These are phyloP conservation scores for Cacatua alba DNA, from an alignment of 2,113 vertebrate genomes.

Conservation along the genomic window DNA sequence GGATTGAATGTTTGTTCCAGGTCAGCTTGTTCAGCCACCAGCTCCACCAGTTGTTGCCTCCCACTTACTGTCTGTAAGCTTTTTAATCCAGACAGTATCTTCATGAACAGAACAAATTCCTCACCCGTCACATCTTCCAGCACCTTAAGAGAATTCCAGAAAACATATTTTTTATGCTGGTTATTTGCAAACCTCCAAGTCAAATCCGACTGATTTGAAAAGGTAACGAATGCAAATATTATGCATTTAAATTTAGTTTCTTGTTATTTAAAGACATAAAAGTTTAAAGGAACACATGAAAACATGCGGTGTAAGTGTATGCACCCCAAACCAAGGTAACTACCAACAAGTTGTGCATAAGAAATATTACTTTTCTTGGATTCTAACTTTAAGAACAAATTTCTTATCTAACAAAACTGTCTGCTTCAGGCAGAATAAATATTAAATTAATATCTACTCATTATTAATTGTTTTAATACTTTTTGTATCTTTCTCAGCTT, in stretches of 20 bases:
- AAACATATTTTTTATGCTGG: not conserved
- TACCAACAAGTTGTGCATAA: not conserved
- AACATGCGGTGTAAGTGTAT: not conserved
- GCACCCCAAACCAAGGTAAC: not conserved
- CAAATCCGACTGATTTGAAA: not conserved
- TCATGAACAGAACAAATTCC: conserved; percentile 98
- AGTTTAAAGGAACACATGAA: not conserved
- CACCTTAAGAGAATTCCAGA: conserved; percentile 78
- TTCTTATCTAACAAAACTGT: not conserved
- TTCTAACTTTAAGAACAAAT: not conserved
- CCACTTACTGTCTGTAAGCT: conserved; percentile 94
- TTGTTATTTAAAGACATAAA: not conserved
- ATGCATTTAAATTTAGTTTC: not conserved
- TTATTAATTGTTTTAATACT: not conserved
- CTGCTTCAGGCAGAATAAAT: not conserved
- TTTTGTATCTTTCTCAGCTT: not conserved
- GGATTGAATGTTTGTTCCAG: conserved; percentile 93
- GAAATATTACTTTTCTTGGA: not conserved
- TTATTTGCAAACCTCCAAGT: not conserved
- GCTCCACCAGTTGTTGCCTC: conserved; percentile 92
- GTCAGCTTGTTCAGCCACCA: conserved; percentile 95
- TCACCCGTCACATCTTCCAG: conserved; percentile 96
- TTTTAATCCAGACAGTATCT: conserved; percentile 88
- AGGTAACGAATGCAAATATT: not conserved
- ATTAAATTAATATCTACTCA: not conserved